These are phyloP conservation scores for Atractosteus spatula DNA, from an alignment of 2,113 vertebrate genomes.

Conservation along the genomic window DNA sequence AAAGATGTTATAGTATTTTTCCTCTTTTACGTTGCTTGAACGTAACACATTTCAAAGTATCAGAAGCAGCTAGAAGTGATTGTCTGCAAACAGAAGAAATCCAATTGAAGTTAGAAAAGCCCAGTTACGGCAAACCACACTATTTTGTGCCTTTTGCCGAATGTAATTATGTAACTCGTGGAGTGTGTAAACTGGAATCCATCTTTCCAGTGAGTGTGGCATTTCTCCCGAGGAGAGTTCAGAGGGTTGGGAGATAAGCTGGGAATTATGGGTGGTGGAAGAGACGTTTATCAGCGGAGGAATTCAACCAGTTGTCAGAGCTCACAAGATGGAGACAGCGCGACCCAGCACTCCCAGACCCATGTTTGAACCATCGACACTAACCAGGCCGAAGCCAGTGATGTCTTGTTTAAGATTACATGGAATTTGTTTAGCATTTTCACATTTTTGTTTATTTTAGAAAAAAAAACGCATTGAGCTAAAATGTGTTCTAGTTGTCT, in stretches of 20 bases:
- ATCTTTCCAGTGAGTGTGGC: too few relatives aligned
- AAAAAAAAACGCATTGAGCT: not conserved
- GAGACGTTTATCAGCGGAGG: conserved; percentile 5
- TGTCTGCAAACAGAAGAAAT: too few relatives aligned
- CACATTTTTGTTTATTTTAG: conserved; percentile 19
- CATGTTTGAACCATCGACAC: conserved; percentile 7
- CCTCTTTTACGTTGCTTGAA: too few relatives aligned
- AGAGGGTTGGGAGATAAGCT: conserved; percentile 2
- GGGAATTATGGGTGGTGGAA: conserved; percentile 11
- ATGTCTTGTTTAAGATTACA: conserved; percentile 29
- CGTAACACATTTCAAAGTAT: too few relatives aligned
- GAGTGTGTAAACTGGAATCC: too few relatives aligned
- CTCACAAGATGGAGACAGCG: conserved; percentile 1
- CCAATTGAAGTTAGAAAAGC: too few relatives aligned
- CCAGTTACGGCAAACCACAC: too few relatives aligned
- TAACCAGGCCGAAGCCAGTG: conserved; percentile 11
- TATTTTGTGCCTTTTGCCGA: too few relatives aligned
- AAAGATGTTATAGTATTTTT: too few relatives aligned
- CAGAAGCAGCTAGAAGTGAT: too few relatives aligned
- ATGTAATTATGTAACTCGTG: too few relatives aligned
- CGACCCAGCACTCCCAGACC: conserved; percentile 2
- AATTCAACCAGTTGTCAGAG: conserved; percentile 16
- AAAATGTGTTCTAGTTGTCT: too few relatives aligned
- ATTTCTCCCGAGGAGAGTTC: not conserved
- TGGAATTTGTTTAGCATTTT: conserved; percentile 17